phyloP scores from a whole-genome alignment of 2,113 vertebrate genomes.

The Rhynchopsitta pachyrhyncha region DNA sequence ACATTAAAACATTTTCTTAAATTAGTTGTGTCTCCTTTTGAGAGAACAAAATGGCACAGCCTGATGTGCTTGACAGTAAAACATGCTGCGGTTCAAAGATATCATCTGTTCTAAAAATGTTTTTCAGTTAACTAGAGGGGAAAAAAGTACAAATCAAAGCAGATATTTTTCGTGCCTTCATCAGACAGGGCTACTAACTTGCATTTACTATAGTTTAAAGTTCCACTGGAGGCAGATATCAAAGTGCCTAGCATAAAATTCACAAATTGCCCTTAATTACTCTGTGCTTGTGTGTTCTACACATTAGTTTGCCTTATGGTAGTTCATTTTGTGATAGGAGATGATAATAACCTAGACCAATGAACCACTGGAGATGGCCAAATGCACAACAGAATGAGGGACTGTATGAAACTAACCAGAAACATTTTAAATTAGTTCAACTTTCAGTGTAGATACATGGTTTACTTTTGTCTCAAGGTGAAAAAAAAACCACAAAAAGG shows the following conservation, averaged over 20 bases:
- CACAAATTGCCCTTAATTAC: neutral
- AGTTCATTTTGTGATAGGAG: neutral
- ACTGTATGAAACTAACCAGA: neutral
- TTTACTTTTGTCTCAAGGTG: neutral
- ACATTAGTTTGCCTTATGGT: neutral
- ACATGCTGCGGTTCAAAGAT: constrained; percentile 43
- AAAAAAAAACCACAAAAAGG: neutral
- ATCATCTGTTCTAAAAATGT: constrained; percentile 24
- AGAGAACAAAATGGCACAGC: constrained; percentile 20
- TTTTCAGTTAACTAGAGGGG: neutral
- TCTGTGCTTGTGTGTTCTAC: neutral
- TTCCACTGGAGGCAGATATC: neutral
- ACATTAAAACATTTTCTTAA: constrained; percentile 20
- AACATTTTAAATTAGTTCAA: neutral
- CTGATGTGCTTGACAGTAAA: constrained; percentile 43
- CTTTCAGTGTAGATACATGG: neutral
- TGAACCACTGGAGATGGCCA: neutral
- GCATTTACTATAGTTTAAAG: neutral
- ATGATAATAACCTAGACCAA: neutral
- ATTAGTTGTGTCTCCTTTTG: neutral
- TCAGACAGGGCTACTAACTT: neutral
- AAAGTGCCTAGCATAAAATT: neutral
- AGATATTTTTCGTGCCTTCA: neutral
- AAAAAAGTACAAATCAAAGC: neutral
- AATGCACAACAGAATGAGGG: neutral